Evolutionary conservation across 2,797 vertebrate genomes (phyloP), one percentile per base, ranked within the genome.

Genomic region (Scyliorhinus canicula): DNA sequence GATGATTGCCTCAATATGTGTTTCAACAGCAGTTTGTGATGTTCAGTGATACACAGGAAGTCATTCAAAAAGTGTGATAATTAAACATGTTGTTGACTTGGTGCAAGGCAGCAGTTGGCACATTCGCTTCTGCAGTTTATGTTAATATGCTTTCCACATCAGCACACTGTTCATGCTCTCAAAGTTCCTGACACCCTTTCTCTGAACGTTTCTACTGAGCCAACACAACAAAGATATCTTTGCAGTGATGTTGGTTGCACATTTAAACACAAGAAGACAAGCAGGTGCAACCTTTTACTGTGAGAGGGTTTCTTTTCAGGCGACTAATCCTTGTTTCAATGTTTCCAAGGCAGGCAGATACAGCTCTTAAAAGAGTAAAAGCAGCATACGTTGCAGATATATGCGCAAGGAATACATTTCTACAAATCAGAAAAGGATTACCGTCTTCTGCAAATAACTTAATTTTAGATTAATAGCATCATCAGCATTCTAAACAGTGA

Each of bases 21-120:
- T 91, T 91, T 24, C 57, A 91, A 40, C 21, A 91, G 88, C n/a
- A 90, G 86, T 63, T 90, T 55, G 55, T 90, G 55, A 60, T 40
- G 55, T 90, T 60, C 55, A 40, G n/a, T 63, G 57, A 40, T 63
- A 91, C 40, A n/a, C 88, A 91, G 88, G 88, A 65, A 63, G n/a
- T 26, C n/a, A 44, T 91, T 91, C 60, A 63, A 21, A 91, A 91
- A 91, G 19, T 65, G 88, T 90, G 86, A 91, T 91, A 91, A 91
- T 91, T 91, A 91, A 65, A 26, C 85, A 44, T 63, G 21, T 26
- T 90, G 19, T 90, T 60, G 14, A n/a, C 35, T n/a, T 91, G 57
- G 60, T 60, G 21, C 57, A 91, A 91, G 19, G 16, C 55, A 44
- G n/a, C 57, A 63, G 19, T 40, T 44, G 88, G n/a, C 21, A 8